Percentiles rank a stretch among this genome's conserved stretches.
phyloP scores from a whole-genome alignment of 2,888 invertebrate species.

The Chorisops tibialis region DNA sequence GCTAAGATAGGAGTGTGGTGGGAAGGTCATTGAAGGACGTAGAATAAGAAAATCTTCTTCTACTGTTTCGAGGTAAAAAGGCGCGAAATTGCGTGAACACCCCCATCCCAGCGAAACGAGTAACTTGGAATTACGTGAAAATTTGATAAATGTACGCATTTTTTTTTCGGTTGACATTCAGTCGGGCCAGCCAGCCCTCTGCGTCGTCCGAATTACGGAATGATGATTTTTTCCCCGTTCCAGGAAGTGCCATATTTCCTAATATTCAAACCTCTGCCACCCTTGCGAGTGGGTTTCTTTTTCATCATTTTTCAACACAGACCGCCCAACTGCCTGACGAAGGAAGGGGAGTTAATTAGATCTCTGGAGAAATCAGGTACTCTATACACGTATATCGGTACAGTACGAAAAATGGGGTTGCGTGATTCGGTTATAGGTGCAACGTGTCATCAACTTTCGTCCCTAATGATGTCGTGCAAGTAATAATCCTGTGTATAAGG shows the following conservation, averaged over 20 bases:
- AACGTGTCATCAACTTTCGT: constrained; percentile 19
- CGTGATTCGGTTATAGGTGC: constrained; percentile 21
- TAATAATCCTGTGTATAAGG: constrained; percentile 5
- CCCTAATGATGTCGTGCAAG: constrained; percentile 18
- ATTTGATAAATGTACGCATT: constrained; percentile 20
- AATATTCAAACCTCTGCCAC: constrained; percentile 5
- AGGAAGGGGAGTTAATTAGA: constrained; percentile 21
- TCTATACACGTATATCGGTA: not conserved
- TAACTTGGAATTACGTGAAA: constrained; percentile 9
- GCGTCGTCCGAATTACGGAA: not conserved
- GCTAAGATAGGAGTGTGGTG: not conserved
- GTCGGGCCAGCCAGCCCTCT: not conserved
- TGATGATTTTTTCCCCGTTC: not conserved
- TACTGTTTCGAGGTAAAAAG: not conserved
- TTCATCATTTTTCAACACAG: not conserved
- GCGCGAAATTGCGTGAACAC: constrained; percentile 17
- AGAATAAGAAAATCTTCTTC: not conserved
- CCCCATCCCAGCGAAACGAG: constrained; percentile 1
- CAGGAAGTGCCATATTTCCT: constrained; percentile 16
- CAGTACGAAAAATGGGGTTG: constrained; percentile 13
- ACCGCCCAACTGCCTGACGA: not conserved
- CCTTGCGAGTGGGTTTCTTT: not conserved
- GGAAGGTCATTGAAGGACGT: too few relatives aligned
- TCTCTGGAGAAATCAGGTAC: constrained; percentile 16
- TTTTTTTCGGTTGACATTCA: constrained; percentile 1